These are phyloP conservation scores for Polyploca ridens DNA, from an alignment of 2,888 invertebrate genomes.

Conservation along the genomic window DNA sequence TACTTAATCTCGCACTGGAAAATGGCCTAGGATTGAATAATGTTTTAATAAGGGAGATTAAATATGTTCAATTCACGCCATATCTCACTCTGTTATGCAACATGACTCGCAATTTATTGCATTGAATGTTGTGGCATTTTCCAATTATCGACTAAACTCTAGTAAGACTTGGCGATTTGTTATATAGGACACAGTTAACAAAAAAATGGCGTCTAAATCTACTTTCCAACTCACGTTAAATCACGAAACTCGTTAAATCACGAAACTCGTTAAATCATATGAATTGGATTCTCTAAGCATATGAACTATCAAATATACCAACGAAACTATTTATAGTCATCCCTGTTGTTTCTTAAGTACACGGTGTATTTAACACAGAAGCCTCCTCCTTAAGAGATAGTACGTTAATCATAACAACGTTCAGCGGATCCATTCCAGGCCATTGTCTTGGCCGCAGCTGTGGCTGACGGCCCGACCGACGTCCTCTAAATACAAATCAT, in stretches of 20 bases:
- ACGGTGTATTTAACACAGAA: neutral
- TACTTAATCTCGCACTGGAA: slow-evolving; percentile 13
- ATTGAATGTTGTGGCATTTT: neutral
- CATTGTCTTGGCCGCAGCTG: slow-evolving; percentile 69
- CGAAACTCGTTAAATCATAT: slow-evolving; percentile 17
- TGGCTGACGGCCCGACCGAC: slow-evolving; percentile 46
- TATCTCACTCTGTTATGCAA: neutral
- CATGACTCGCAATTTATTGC: neutral
- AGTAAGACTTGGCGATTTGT: neutral
- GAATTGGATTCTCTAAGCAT: too few species aligned
- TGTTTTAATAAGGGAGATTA: slow-evolving; percentile 28
- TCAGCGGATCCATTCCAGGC: slow-evolving; percentile 41
- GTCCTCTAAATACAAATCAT: slow-evolving; percentile 67
- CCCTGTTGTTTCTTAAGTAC: slow-evolving; percentile 10
- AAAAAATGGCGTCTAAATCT: slow-evolving; percentile 10
- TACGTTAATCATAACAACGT: slow-evolving; percentile 59
- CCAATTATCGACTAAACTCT: neutral
- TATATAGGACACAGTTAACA: neutral
- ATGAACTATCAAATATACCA: slow-evolving; percentile 13
- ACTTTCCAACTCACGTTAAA: slow-evolving; percentile 22
- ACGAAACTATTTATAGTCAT: slow-evolving; percentile 26
- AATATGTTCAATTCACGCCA: slow-evolving; percentile 5
- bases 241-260: slow-evolving; percentile 24
- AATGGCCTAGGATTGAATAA: slow-evolving; percentile 30
- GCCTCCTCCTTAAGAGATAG: slow-evolving; percentile 30